These are phyloP conservation scores for Spondyliosoma cantharus DNA, from an alignment of 2,797 vertebrate genomes.

Conservation along the genomic window DNA sequence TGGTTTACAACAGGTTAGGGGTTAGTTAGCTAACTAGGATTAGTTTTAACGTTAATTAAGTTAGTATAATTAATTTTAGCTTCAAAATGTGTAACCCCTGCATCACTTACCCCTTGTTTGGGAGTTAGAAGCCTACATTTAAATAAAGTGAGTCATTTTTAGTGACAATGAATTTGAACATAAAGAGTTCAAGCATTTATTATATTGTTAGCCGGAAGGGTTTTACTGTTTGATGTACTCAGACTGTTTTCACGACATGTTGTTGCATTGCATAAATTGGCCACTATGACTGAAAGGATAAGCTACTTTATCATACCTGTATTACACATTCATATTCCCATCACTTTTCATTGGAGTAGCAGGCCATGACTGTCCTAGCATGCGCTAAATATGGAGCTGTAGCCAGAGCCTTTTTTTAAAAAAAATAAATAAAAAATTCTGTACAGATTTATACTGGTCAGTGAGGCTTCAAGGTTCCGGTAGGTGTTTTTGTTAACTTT, in stretches of 20 bases:
- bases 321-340: neutral
- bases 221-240: neutral
- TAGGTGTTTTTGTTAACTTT: neutral
- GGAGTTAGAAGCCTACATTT: neutral
- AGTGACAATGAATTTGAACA: neutral
- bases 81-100: neutral
- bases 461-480: neutral
- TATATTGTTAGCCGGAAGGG: neutral
- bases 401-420: neutral
- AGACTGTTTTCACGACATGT: no score
- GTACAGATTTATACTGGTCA: neutral
- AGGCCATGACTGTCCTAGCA: neutral
- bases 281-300: neutral
- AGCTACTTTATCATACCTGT: neutral
- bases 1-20: no score
- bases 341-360: no score
- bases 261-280: neutral
- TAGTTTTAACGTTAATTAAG: neutral
- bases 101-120: neutral
- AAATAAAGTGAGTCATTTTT: neutral
- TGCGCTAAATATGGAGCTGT: neutral
- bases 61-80: neutral
- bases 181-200: neutral
- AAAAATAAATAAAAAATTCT: no score
- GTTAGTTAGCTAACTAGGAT: no score